Evolutionary conservation across 2,797 vertebrate species (phyloP).

Genomic region (Cuniculus paca): DNA sequence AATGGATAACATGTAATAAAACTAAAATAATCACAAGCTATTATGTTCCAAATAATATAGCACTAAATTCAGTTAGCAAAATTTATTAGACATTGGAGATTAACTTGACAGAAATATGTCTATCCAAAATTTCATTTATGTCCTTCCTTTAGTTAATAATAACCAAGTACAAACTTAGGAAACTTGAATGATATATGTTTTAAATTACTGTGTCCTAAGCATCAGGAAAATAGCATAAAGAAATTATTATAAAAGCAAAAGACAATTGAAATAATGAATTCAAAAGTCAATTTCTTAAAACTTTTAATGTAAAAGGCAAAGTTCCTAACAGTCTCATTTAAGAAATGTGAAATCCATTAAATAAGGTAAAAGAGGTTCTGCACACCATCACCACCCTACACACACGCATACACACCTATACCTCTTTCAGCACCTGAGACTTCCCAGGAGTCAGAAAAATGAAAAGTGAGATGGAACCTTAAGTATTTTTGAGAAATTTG

Average conservation of each 20-base stretch:
- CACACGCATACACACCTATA: not conserved
- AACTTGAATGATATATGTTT: not conserved
- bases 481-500: not conserved
- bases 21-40: not conserved
- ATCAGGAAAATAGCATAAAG: not conserved
- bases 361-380: not conserved
- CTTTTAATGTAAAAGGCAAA: not conserved
- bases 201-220: not conserved
- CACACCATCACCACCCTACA: no score
- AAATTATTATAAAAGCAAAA: not conserved
- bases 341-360: not conserved
- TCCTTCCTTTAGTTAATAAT: not conserved
- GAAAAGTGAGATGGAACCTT: not conserved
- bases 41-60: not conserved
- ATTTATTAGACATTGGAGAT: not conserved
- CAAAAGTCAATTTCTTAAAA: not conserved
- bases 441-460: not conserved
- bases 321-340: not conserved
- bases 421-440: not conserved
- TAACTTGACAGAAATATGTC: not conserved
- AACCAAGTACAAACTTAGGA: not conserved
- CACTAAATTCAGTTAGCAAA: not conserved
- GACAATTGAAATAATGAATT: not conserved
- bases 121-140: not conserved
- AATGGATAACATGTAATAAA: not conserved